A percentile compares a stretch with the other conserved stretches of the same genome.
Conservation (phyloP, 2,888 invertebrate species). For the Teleiodes luculella region DNA sequence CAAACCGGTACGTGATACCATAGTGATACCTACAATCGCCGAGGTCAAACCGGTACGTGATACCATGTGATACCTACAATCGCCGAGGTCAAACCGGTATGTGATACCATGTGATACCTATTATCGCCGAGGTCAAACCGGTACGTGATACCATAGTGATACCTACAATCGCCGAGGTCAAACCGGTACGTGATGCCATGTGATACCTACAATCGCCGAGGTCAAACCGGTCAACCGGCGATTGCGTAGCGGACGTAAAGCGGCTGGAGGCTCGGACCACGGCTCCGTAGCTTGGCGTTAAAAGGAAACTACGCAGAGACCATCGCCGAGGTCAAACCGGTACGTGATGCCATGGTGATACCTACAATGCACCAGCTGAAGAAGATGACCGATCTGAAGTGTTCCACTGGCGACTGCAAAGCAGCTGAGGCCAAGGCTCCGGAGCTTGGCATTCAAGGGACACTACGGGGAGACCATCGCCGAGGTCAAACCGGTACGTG, state of each 20-base stretch:
- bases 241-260: conserved; percentile 95
- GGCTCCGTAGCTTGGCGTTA: conserved; percentile 93
- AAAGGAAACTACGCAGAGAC: conserved; percentile 92
- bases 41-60: conserved; percentile 90
- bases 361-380: conserved; percentile 94
- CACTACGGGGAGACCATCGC: conserved; percentile 91
- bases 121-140: no score
- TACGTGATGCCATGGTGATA: conserved; percentile 73
- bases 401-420: conserved; percentile 93
- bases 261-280: conserved; percentile 88
- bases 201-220: no score
- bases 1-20: conserved; percentile 93
- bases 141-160: no score
- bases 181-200: conserved; percentile 84
- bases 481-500: conserved; percentile 90
- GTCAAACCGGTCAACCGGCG: no score
- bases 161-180: conserved; percentile 92
- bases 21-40: conserved; percentile 90
- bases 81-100: conserved; percentile 90
- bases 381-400: conserved; percentile 88
- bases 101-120: conserved; percentile 38
- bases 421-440: conserved; percentile 89
- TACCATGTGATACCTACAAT: conserved; percentile 84
- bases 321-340: conserved; percentile 92
- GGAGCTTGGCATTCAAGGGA: conserved; percentile 93